Evolutionary conservation across 2,888 invertebrate genomes (phyloP), one percentile per base, ranked within the genome.

Genomic region (Polylopha cassiicola): DNA sequence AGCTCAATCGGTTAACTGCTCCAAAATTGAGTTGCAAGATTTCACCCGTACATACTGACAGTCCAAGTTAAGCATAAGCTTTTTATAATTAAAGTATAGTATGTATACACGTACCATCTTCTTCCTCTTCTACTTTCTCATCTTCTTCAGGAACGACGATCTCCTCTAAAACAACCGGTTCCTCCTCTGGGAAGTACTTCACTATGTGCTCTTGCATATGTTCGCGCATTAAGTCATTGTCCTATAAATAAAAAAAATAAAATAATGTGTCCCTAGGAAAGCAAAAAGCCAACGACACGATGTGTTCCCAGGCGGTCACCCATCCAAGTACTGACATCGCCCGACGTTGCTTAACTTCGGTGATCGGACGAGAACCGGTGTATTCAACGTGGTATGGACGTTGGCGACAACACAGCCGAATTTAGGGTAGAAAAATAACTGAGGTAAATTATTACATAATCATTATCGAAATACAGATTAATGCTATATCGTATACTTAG

Each of bases 181-280:
- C 81, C 1, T 82, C 80, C 37, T 86, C 82, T 3, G 89, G 89
- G 70, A 89, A 90, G 47, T 80, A 84, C 32, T 85, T 79, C 2
- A 82, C 86, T 1, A 95, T 70, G 47, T 90, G 89, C 10, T 77
- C 77, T 43, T 88, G 86, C 6, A 95, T 79, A 46, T 90, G 86
- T 0, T 61, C 73, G 1, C 79, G 75, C 74, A 95, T 90, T 18
- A 91, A 56, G 2, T 82, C 80, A 48, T 90, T 88, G 55, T 95
- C 94, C 91, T 91, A 42, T 2, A 8, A 24, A 51, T 47, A 47
- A 14, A 37, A 26, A 30, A 36, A 4, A 14, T 8, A 3, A 7
- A 13, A 23, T 17, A 17, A 2, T 7, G 2, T 5, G 11, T n/a
- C n/a, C n/a, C n/a, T n/a, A n/a, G n/a, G n/a, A n/a, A 6, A 2